Conservation (phyloP, 2,888 invertebrate species). For the Callimorpha dominula region DNA sequence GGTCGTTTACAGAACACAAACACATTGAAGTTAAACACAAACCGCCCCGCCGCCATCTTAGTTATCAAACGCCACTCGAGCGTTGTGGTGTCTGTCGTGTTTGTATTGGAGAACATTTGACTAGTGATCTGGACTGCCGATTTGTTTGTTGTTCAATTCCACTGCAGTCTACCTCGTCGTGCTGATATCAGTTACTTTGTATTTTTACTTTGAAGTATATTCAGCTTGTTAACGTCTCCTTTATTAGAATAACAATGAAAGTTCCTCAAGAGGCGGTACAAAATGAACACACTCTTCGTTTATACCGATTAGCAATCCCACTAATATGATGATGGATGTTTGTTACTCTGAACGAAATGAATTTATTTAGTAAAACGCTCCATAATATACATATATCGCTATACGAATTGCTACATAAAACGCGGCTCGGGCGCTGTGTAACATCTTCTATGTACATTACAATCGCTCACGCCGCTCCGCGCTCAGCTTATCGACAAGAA, state of each 20-base stretch:
- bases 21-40: background rate
- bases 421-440: too few relatives aligned
- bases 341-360: too few relatives aligned
- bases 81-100: constrained; percentile 1
- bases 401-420: too few relatives aligned
- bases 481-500: too few relatives aligned
- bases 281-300: background rate
- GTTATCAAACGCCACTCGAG: background rate
- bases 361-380: too few relatives aligned
- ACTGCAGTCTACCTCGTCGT: too few relatives aligned
- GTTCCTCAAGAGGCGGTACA: background rate
- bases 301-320: too few relatives aligned
- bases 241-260: background rate
- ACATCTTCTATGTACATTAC: too few relatives aligned
- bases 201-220: background rate
- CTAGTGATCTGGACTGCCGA: constrained; percentile 3
- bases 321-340: too few relatives aligned
- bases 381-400: too few relatives aligned
- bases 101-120: constrained; percentile 3
- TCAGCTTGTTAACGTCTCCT: background rate
- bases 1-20: constrained; percentile 2
- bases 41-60: constrained; percentile 4
- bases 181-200: background rate
- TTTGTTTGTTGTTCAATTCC: background rate
- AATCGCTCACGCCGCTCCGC: too few relatives aligned